These are phyloP conservation scores for Andrena praecox DNA, from an alignment of 2,888 invertebrate species.

Conservation along the genomic window DNA sequence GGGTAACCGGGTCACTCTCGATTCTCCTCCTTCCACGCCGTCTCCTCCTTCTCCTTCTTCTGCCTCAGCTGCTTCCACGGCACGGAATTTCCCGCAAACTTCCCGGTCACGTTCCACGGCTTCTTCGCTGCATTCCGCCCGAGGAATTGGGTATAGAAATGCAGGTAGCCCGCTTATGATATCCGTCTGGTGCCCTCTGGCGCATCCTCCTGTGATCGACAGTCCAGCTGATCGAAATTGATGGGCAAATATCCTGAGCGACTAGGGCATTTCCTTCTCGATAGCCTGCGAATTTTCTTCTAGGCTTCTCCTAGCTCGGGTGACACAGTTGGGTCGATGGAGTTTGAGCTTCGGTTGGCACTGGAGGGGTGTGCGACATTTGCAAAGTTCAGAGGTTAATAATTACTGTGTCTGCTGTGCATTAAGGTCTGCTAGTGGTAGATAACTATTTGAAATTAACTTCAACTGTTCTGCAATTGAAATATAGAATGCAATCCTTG, in stretches of 20 bases:
- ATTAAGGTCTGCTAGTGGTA: too few species aligned
- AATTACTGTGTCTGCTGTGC: too few species aligned
- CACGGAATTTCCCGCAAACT: conserved; percentile 45
- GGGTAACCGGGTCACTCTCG: conserved; percentile 70
- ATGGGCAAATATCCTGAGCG: not conserved
- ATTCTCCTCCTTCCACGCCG: conserved; percentile 30
- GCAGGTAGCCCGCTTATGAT: conserved; percentile 18
- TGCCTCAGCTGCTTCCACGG: conserved; percentile 26
- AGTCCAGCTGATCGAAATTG: not conserved
- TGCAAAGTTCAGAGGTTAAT: too few species aligned
- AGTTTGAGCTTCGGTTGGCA: too few species aligned
- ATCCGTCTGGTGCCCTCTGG: not conserved
- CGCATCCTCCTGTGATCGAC: not conserved
- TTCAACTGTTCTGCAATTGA: too few species aligned
- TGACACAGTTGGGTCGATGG: too few species aligned
- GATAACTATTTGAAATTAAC: too few species aligned
- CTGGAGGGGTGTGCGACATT: too few species aligned
- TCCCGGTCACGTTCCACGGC: conserved; percentile 43
- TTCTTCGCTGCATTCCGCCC: conserved; percentile 34
- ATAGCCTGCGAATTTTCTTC: too few species aligned
- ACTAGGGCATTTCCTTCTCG: too few species aligned
- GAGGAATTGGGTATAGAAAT: conserved; percentile 24
- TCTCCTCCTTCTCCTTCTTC: conserved; percentile 27
- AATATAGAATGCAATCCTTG: too few species aligned
- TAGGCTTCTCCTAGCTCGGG: too few species aligned